Base-by-base conservation (phyloP, 2,113 vertebrate species). In the Corvus cornix region DNA sequence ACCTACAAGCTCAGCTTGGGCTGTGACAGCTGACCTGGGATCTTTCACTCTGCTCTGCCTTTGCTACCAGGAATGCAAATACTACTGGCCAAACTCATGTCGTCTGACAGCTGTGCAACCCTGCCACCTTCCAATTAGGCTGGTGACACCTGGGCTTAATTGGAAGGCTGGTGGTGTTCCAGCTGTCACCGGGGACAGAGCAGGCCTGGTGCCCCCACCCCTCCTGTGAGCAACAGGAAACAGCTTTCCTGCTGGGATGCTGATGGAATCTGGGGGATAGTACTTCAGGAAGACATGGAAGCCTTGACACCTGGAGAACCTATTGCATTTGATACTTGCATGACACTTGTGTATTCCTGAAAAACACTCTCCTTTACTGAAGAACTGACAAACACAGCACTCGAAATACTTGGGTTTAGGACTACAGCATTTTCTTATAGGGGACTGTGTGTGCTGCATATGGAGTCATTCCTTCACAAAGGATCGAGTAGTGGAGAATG, bases 91-190 rank as follows among this genome's bases (percentile, higher is more conserved):
- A 44, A 55, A 55, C 37, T 16, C 26, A 9, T 2, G 19, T 81
- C 60, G 63, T 83, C 39, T 78, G 85, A 68, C 95, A 97, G 92
- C 88, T 90, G 84, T 33, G 41, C 59, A 44, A 8, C 67, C 28
- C 35, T 58, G 46, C 75, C 56, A 59, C 56, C 63, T 90, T 66
- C 94, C 92, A 94, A 84, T 96, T 96, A 94, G 95, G 76, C 20
- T 39, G 0, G 24, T 81, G 93, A 75, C 93, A 94, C 95, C 96
- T 96, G n/a, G 76, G 41, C 46, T 87, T 93, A 84, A 90, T 81
- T 92, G 86, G 83, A 75, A 78, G 41, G 37, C 46, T 93, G 83
- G 59, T 1, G 11, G 35, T 75, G 89, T 83, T 59, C 41, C 56
- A 56, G 90, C 76, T 92, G 88, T 84, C 88, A 46, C 33, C 0